Conservation (phyloP, 2,797 vertebrate genomes). For the Anguilla anguilla region DNA sequence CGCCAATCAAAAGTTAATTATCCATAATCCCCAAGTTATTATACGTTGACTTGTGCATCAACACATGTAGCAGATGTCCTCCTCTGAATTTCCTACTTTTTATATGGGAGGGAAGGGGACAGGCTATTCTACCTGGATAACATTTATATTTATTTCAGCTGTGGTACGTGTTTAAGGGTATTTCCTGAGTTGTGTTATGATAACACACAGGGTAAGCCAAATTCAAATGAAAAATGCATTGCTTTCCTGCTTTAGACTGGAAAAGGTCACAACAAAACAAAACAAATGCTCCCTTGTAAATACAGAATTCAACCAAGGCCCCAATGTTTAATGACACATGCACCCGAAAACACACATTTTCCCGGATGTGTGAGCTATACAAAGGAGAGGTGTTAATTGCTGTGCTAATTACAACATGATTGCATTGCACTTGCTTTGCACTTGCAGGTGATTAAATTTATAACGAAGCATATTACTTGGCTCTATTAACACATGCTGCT, state of each 20-base stretch:
- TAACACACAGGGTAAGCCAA: background rate
- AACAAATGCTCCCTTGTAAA: constrained; percentile 70
- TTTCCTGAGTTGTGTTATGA: background rate
- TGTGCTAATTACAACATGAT: constrained; percentile 99
- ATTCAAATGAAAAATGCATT: constrained; percentile 20
- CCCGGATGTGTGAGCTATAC: constrained; percentile 64
- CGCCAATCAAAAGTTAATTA: constrained; percentile 69
- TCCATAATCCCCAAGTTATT: constrained; percentile 57
- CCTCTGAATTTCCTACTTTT: constrained; percentile 35
- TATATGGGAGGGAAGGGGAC: background rate
- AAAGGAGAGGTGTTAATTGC: constrained; percentile 97
- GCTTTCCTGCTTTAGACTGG: constrained; percentile 34
- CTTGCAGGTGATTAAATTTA: constrained; percentile 99
- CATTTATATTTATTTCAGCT: background rate
- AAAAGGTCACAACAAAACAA: constrained; percentile 41
- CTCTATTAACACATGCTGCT: constrained; percentile 93
- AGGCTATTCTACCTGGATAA: background rate
- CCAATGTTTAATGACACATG: constrained; percentile 70
- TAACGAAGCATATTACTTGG: constrained; percentile 99
- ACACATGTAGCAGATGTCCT: constrained; percentile 33
- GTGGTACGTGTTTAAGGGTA: background rate
- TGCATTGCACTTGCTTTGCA: constrained; percentile 99
- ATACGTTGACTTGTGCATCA: constrained; percentile 28
- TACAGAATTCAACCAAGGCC: constrained; percentile 70
- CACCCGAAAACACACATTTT: constrained; percentile 58